phyloP scores from a whole-genome alignment of 2,113 vertebrate species.

The Alosa alosa region DNA sequence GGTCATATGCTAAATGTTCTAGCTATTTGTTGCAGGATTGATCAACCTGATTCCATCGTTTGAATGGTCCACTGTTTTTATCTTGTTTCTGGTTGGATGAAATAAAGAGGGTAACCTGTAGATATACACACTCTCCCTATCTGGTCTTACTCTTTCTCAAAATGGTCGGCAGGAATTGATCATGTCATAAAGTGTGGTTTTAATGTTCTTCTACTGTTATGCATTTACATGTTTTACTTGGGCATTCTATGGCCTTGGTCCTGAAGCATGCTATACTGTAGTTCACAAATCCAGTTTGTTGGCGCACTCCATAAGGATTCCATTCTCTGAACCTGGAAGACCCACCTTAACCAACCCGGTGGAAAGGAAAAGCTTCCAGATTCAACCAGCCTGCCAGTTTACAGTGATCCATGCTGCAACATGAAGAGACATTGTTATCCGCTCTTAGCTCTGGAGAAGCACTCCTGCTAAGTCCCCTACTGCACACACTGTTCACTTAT shows the following conservation, averaged over 20 bases:
- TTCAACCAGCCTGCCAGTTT: not conserved
- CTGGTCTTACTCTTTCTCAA: not conserved
- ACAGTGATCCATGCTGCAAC: not conserved
- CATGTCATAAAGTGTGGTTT: not conserved
- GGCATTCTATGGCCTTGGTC: not conserved
- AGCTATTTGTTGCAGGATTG: slow-evolving; percentile 5
- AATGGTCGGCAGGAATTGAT: not conserved
- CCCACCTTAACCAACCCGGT: not conserved
- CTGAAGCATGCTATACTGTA: not conserved
- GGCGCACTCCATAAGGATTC: not conserved
- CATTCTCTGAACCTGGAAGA: not conserved
- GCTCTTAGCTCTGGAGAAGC: not conserved
- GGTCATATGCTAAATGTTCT: not conserved
- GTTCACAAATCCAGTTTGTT: not conserved
- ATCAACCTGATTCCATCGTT: slow-evolving; percentile 12
- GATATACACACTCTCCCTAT: not conserved
- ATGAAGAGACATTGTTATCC: not conserved
- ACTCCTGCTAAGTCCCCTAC: too few relatives aligned
- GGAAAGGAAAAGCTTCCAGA: not conserved
- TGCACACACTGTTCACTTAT: too few relatives aligned
- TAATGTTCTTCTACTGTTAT: not conserved
- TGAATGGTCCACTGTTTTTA: not conserved
- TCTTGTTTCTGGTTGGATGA: slow-evolving; percentile 21
- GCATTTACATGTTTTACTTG: not conserved
- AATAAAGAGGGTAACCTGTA: slow-evolving; percentile 18